These are phyloP conservation scores for Oplegnathus fasciatus DNA, from an alignment of 2,113 vertebrate species.

Conservation along the genomic window DNA sequence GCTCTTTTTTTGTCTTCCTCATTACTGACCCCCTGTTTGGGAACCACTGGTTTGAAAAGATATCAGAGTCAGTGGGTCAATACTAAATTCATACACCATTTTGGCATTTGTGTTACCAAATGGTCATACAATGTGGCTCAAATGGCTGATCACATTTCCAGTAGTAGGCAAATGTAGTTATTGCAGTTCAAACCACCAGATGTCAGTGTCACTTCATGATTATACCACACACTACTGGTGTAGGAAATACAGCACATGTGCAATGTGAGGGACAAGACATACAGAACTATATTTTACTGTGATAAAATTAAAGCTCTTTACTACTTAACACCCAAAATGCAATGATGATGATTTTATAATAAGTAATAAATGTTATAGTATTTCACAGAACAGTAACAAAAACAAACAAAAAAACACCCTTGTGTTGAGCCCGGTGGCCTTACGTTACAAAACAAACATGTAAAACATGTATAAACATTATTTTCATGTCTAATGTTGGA, in stretches of 20 bases:
- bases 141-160: not conserved
- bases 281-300: not conserved
- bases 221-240: not conserved
- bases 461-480: not conserved
- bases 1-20: not conserved
- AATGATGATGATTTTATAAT: not conserved
- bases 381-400: not conserved
- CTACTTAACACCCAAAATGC: not conserved
- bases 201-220: constrained; percentile 33
- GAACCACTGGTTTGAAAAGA: not conserved
- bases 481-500: not conserved
- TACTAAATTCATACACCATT: not conserved
- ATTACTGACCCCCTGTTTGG: not conserved
- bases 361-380: not conserved
- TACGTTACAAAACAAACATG: not conserved
- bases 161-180: not conserved
- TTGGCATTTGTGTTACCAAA: not conserved
- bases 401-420: not conserved
- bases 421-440: not conserved
- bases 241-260: not conserved
- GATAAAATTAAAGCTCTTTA: not conserved
- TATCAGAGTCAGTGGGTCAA: not conserved
- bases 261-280: not conserved
- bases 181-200: constrained; percentile 40
- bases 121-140: not conserved